Conservation (phyloP, 2,888 invertebrate species). For the Entomobrya multifasciata region DNA sequence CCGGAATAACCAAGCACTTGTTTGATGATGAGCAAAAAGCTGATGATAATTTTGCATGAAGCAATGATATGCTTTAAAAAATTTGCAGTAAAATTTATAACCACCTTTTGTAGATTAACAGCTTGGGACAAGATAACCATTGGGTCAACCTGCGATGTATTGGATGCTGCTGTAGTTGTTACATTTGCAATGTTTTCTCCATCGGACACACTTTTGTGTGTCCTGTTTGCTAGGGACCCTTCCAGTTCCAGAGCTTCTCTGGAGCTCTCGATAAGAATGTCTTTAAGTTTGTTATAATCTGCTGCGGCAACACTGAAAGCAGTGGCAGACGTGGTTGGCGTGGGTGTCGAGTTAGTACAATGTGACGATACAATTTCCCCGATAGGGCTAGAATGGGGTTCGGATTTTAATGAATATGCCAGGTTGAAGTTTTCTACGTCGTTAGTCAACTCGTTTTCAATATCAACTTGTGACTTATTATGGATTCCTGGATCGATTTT, state of each 20-base stretch:
- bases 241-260: conserved; percentile 36
- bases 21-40: background rate
- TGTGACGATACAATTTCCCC: background rate
- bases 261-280: conserved; percentile 49
- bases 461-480: conserved; percentile 6
- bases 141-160: conserved; percentile 32
- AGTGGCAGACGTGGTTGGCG: background rate
- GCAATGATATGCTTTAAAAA: conserved; percentile 10
- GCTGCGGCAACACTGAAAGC: background rate
- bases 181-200: background rate
- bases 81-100: conserved; percentile 22
- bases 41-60: background rate
- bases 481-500: conserved; percentile 54
- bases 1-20: background rate
- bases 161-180: background rate
- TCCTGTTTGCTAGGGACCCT: background rate
- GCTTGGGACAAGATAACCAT: conserved; percentile 69
- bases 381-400: background rate
- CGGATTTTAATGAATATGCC: conserved; percentile 5
- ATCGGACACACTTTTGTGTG: background rate
- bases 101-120: conserved; percentile 70
- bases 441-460: background rate
- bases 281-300: conserved; percentile 32
- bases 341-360: conserved; percentile 5
- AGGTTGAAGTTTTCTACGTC: background rate